Evolutionary conservation across 2,888 invertebrate species (phyloP), one percentile per base, ranked within the genome.

Genomic region (Caenorhabditis imperialis): DNA sequence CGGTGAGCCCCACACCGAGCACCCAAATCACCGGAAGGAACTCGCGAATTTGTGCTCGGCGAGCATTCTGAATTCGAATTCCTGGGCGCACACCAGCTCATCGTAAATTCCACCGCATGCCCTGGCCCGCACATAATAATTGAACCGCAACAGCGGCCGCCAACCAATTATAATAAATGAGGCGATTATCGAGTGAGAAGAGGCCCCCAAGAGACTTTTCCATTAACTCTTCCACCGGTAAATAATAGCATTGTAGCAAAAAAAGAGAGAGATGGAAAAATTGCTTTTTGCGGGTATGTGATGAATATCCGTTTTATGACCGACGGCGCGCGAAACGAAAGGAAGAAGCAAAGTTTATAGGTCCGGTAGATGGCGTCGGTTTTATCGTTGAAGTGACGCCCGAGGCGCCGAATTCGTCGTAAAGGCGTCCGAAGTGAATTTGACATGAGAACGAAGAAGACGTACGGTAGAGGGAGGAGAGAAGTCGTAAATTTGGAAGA

Each of bases 151-250:
- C 67, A 67, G 57, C 53, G 44, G 18, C 55, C 22, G 40, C 33
- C 18, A 6, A 10, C 57, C 67, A 67, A 67, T 67, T 67, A 67
- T 67, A 67, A 57, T 67, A 67, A 67, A 67, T 57, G 67, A 67
- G 42, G 57, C 67, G 67, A 67, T 67, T 67, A 63, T 51, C 48
- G 65, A 58, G 27, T 53, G 35, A 23, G 40, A 50, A 55, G 14
- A 23, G 35, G 22, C 18, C 33, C 44, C 23, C 48, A 25, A 48
- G 50, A 44, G 42, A 50, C 57, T 57, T 57, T 67, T 67, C 67
- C 67, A 67, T 67, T 67, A 67, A 65, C 63, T 63, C 54, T 63
- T 37, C n/a, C 53, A 61, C 62, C 62, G 45, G 53, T 53, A 62
- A 62, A 62, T 44, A 50, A 40, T 23, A 25, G 30, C 30, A 30